Evolutionary conservation across 2,888 invertebrate genomes (phyloP).

Genomic region (Drosophila lacicola): DNA sequence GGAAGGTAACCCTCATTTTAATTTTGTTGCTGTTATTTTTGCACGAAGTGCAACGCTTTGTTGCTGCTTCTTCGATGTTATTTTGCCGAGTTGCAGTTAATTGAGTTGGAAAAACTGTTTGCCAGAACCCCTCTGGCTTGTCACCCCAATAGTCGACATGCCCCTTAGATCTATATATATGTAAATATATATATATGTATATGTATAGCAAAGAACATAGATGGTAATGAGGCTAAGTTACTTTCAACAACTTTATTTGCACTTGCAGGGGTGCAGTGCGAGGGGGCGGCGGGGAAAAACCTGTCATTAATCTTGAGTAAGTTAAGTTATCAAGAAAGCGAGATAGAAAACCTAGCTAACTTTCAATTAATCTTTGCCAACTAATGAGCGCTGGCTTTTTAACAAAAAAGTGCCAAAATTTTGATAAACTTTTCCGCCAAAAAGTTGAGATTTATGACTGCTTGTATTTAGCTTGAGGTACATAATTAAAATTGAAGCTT

Average conservation of each 20-base stretch:
- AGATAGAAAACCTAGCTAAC: constrained; percentile 21
- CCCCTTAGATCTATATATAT: constrained; percentile 1
- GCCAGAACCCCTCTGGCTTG: constrained; percentile 17
- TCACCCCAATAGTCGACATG: constrained; percentile 16
- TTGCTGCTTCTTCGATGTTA: constrained; percentile 31
- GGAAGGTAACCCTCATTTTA: neutral
- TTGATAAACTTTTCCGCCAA: constrained; percentile 59
- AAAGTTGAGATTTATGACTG: constrained; percentile 69
- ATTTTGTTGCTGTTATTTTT: neutral
- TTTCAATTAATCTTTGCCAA: constrained; percentile 65
- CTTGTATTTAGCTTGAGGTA: constrained; percentile 20
- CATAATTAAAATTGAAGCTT: constrained; percentile 43
- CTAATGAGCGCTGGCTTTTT: constrained; percentile 55
- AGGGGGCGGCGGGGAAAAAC: constrained; percentile 2
- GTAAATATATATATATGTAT: neutral
- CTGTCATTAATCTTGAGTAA: constrained; percentile 71
- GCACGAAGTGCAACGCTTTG: constrained; percentile 8
- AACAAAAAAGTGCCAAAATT: constrained; percentile 30
- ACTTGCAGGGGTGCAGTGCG: constrained; percentile 8
- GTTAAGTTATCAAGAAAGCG: constrained; percentile 45
- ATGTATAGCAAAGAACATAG: neutral
- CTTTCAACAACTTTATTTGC: constrained; percentile 29
- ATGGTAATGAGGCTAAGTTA: constrained; percentile 27
- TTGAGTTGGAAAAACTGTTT: constrained; percentile 62
- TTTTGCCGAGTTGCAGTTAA: constrained; percentile 40